Evolutionary conservation across 2,888 invertebrate species (phyloP), one percentile per base, ranked within the genome.

Genomic region (Rhagium mordax): DNA sequence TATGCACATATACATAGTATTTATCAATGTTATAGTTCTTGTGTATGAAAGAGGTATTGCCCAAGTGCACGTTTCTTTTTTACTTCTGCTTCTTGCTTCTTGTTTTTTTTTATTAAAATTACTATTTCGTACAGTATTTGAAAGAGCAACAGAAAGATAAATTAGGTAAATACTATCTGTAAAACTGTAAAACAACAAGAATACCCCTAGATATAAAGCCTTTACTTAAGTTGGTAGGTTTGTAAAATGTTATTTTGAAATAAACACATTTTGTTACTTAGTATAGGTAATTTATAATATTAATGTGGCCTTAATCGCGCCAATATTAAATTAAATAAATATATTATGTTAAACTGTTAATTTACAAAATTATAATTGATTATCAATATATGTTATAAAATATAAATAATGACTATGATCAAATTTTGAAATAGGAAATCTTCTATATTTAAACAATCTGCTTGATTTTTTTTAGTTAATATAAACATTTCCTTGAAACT

Each of bases 401-500:
- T 20, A 65, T 65, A 53, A 65, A 33, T 51, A 60, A 60, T 60
- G n/a, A 20, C 24, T 47, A 60, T 60, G 41, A 65, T 65, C 53
- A 13, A 33, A 65, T 53, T 29, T 33, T 20, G 53, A 53, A 20
- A 18, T 53, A 65, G 65, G 53, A 33, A 65, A 65, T 65, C 29
- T 64, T 49, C 48, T 65, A 65, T 65, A 65, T 65, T 65, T 65
- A 65, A 49, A 65, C 29, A 65, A 53, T 65, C 24, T 49, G 29
- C 20, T 53, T 68, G 48, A 59, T 68, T 55, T 68, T 41, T 48
- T 57, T 59, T 16, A 10, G 59, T 48, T 59, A 41, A 57, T 68
- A 47, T 68, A 70, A 70, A 70, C 62, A 62, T 64, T 70, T 20
- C 62, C 70, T 70, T 70, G 62, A 70, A 70, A 62, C 51, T 47